These are phyloP conservation scores for Drosophila murphyi DNA, from an alignment of 1,140 invertebrate genomes.

Conservation along the genomic window DNA sequence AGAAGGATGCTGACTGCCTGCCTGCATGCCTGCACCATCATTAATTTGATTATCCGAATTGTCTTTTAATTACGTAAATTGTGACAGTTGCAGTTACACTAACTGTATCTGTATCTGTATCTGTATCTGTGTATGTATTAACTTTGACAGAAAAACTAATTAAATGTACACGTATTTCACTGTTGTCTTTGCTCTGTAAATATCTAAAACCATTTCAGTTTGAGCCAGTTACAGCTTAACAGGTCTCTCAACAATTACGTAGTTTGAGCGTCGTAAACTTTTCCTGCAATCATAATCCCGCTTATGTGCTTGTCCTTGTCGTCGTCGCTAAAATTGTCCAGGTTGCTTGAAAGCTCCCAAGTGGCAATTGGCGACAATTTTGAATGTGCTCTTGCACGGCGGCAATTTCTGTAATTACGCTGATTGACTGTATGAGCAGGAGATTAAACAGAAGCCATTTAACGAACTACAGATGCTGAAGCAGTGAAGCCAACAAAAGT, in stretches of 20 bases:
- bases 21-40: background rate
- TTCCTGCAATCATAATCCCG: conserved; percentile 28
- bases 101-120: background rate
- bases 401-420: conserved; percentile 35
- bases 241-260: conserved; percentile 9
- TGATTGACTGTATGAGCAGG: conserved; percentile 8
- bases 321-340: background rate
- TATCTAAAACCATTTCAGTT: background rate
- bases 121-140: background rate
- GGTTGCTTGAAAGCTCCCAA: conserved; percentile 1
- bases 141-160: background rate
- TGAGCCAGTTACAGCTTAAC: background rate
- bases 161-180: background rate
- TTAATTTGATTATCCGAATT: conserved; percentile 29
- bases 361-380: conserved; percentile 17
- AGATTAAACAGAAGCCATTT: conserved; percentile 6
- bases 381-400: background rate
- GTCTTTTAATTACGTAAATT: conserved; percentile 43
- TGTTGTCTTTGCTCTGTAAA: background rate
- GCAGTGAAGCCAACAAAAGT: conserved; percentile 18
- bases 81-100: background rate
- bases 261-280: conserved; percentile 15
- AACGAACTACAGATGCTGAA: background rate
- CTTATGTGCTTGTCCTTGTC: conserved; percentile 1
- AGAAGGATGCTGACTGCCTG: background rate